Evolutionary conservation across 2,888 invertebrate species (phyloP).

Genomic region (Podabrus alpinus): DNA sequence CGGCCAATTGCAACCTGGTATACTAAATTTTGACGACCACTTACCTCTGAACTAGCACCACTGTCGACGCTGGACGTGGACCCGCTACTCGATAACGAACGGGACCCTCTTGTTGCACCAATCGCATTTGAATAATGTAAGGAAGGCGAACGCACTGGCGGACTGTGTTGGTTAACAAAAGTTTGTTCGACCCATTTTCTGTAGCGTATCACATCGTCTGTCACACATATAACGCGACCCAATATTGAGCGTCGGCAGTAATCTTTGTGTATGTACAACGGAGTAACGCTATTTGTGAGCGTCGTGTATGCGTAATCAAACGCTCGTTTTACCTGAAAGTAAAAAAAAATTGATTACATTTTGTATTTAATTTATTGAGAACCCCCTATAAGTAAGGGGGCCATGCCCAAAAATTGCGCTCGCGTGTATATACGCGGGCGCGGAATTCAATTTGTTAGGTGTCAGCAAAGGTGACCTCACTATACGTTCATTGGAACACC

Average conservation of each 20-base stretch:
- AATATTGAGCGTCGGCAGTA: slow-evolving; percentile 69
- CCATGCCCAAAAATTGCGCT: slow-evolving; percentile 78
- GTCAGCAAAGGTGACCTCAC: slow-evolving; percentile 87
- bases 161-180: slow-evolving; percentile 37
- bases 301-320: slow-evolving; percentile 95
- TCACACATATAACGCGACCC: slow-evolving; percentile 89
- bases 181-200: slow-evolving; percentile 68
- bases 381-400: slow-evolving; percentile 70
- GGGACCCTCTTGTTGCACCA: slow-evolving; percentile 39
- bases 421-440: slow-evolving; percentile 61
- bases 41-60: slow-evolving; percentile 52
- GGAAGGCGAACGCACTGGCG: slow-evolving; percentile 36
- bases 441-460: slow-evolving; percentile 62
- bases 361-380: slow-evolving; percentile 7
- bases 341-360: slow-evolving; percentile 27
- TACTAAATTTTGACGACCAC: slow-evolving; percentile 13
- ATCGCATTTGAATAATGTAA: slow-evolving; percentile 32
- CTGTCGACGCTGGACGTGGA: slow-evolving; percentile 52
- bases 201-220: slow-evolving; percentile 86
- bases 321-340: slow-evolving; percentile 80
- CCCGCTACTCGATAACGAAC: slow-evolving; percentile 51
- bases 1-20: not conserved
- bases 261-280: slow-evolving; percentile 59
- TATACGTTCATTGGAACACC: slow-evolving; percentile 82
- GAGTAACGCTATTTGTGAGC: slow-evolving; percentile 74